Evolutionary conservation across 2,888 invertebrate genomes (phyloP).

Genomic region (Eupeodes latifasciatus): DNA sequence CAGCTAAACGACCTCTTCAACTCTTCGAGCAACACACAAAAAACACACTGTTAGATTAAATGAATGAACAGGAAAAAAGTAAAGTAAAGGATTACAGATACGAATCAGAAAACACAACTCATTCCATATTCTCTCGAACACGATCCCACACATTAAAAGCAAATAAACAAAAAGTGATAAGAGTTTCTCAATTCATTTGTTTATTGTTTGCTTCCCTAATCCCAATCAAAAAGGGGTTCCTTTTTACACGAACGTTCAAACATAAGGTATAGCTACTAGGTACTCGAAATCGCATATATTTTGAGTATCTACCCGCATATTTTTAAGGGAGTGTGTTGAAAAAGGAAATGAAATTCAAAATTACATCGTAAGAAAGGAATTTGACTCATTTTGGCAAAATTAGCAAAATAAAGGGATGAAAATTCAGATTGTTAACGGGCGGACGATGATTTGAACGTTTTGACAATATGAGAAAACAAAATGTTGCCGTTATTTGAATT

Average conservation of each 20-base stretch:
- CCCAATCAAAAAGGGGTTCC: constrained; percentile 57
- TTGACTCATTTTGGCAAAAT: constrained; percentile 43
- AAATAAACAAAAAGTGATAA: constrained; percentile 66
- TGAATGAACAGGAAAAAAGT: neutral
- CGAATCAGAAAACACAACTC: constrained; percentile 31
- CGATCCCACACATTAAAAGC: constrained; percentile 53
- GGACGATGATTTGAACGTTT: constrained; percentile 7
- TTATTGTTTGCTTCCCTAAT: constrained; percentile 69
- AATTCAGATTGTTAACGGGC: neutral
- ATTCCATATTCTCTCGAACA: constrained; percentile 4
- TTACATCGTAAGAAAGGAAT: constrained; percentile 31
- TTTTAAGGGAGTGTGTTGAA: constrained; percentile 6
- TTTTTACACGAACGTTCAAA: neutral
- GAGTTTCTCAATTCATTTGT: constrained; percentile 65
- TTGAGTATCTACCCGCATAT: constrained; percentile 48
- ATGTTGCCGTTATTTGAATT: neutral
- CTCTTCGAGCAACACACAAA: constrained; percentile 17
- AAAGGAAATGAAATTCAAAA: constrained; percentile 60
- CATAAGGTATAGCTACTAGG: neutral
- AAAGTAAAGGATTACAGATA: constrained; percentile 52
- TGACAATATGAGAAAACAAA: neutral
- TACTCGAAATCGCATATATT: neutral
- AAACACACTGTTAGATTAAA: constrained; percentile 40
- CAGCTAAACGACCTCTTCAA: constrained; percentile 62
- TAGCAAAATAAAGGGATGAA: constrained; percentile 29